phyloP scores from a whole-genome alignment of 2,113 vertebrate species.

The Antechinus stuartii region DNA sequence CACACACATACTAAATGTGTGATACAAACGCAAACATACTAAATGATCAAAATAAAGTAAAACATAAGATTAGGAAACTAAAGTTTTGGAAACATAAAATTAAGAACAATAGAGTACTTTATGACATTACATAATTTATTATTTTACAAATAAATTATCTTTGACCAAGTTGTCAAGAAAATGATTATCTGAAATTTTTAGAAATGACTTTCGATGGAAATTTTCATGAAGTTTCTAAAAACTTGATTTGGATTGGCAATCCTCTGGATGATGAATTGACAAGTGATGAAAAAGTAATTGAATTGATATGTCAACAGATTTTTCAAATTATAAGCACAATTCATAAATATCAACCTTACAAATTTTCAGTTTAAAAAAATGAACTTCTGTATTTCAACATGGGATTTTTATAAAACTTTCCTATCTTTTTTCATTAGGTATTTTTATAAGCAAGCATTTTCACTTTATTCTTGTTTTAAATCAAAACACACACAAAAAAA shows the following conservation, averaged over 20 bases:
- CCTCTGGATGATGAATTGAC: not conserved
- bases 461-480: not conserved
- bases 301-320: not conserved
- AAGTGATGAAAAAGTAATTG: not conserved
- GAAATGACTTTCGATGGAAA: not conserved
- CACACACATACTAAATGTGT: too few species aligned
- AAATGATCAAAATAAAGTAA: too few species aligned
- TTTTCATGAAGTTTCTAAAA: not conserved
- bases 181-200: not conserved
- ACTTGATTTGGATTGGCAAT: not conserved
- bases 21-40: too few species aligned
- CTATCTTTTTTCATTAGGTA: not conserved
- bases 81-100: too few species aligned
- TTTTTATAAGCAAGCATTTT: not conserved
- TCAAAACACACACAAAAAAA: not conserved
- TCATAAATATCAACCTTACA: not conserved
- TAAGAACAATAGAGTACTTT: too few species aligned
- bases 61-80: too few species aligned
- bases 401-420: not conserved
- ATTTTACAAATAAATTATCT: not conserved
- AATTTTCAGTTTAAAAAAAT: not conserved
- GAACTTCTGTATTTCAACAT: not conserved
- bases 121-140: too few species aligned
- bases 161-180: not conserved
- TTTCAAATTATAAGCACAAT: not conserved